phyloP scores from a whole-genome alignment of 1,140 invertebrate species.

The Delia radicum region DNA sequence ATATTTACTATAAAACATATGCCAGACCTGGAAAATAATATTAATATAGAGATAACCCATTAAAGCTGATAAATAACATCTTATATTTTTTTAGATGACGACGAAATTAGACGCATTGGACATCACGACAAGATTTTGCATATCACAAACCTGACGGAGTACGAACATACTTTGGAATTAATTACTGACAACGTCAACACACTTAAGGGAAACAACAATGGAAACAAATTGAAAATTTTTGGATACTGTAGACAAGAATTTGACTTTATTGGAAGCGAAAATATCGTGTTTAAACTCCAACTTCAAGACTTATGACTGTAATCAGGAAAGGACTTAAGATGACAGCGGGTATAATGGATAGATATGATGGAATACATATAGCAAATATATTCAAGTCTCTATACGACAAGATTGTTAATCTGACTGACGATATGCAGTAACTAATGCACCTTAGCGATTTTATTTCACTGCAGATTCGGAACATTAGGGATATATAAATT shows the following conservation, averaged over 20 bases:
- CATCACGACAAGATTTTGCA: neutral
- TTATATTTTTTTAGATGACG: neutral
- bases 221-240: neutral
- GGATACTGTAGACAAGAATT: neutral
- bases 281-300: neutral
- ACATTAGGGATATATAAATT: neutral
- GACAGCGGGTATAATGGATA: constrained; percentile 6
- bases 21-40: neutral
- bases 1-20: neutral
- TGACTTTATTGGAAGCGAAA: neutral
- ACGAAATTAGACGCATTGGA: neutral
- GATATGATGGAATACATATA: neutral
- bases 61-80: neutral
- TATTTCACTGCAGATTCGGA: neutral
- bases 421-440: no score
- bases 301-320: neutral
- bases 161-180: neutral
- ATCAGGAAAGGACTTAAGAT: constrained; percentile 5
- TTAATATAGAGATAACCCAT: neutral
- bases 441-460: neutral
- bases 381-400: neutral
- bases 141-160: neutral
- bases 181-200: neutral
- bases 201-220: neutral
- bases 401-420: neutral